Percentiles rank a stretch among this genome's conserved stretches.
Evolutionary conservation across 2,113 vertebrate species (phyloP).

Genomic region (Corythaixoides concolor): DNA sequence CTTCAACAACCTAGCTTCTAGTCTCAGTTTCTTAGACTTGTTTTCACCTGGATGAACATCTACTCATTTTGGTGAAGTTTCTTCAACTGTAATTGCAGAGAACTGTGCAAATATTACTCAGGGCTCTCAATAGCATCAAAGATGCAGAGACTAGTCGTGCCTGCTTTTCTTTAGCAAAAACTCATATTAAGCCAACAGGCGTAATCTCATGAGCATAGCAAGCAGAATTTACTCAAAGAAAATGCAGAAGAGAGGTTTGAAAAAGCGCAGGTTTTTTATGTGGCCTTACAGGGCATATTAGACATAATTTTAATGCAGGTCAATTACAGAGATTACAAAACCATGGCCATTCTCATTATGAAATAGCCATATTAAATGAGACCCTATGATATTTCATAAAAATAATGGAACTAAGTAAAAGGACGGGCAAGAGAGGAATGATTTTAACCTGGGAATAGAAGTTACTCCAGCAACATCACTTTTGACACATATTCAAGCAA

Average conservation of each 20-base stretch:
- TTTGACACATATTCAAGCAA: neutral
- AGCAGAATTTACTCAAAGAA: neutral
- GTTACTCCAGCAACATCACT: neutral
- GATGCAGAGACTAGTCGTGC: neutral
- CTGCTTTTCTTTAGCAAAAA: neutral
- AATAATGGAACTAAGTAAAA: neutral
- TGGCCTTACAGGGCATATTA: neutral
- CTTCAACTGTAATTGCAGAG: neutral
- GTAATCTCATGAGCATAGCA: neutral
- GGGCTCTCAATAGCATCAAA: neutral
- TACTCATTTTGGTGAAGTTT: neutral
- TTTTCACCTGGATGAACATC: neutral
- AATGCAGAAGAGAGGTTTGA: neutral
- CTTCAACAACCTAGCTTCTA: neutral
- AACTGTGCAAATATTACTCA: neutral
- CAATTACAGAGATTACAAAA: neutral
- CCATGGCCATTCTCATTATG: neutral
- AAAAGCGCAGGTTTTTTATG: neutral
- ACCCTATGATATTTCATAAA: neutral
- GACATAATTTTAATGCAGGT: neutral
- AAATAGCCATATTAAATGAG: neutral
- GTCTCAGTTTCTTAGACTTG: neutral
- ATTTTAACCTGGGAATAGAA: neutral
- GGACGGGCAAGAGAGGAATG: neutral
- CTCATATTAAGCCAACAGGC: rapidly evolving